Percentiles rank a stretch among this genome's conserved stretches.
phyloP scores from a whole-genome alignment of 2,888 invertebrate genomes.

The Scelioninae gen. 2 region DNA sequence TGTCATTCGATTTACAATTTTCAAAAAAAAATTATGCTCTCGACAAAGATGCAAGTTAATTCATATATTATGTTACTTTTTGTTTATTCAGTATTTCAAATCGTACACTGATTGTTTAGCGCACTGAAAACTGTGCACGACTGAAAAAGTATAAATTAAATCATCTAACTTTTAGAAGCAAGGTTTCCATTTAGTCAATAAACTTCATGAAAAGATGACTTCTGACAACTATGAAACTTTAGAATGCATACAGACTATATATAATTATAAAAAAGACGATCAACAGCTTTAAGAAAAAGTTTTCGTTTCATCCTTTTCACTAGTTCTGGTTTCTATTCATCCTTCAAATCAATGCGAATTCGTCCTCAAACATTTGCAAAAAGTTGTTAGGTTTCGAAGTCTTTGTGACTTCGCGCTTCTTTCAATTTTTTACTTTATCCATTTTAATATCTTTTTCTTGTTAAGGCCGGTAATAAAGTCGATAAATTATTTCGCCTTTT shows the following conservation, averaged over 20 bases:
- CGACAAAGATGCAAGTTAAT: not conserved
- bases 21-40: not conserved
- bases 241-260: slow-evolving; percentile 56
- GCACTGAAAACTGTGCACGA: slow-evolving; percentile 29
- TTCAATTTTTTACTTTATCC: slow-evolving; percentile 39
- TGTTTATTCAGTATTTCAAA: slow-evolving; percentile 15
- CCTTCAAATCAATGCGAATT: slow-evolving; percentile 57
- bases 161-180: slow-evolving; percentile 43
- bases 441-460: slow-evolving; percentile 44
- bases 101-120: slow-evolving; percentile 20
- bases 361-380: slow-evolving; percentile 57
- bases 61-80: not conserved
- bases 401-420: slow-evolving; percentile 42
- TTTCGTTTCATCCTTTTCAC: slow-evolving; percentile 59
- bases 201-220: slow-evolving; percentile 55
- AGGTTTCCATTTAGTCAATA: slow-evolving; percentile 55
- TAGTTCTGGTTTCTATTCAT: slow-evolving; percentile 53
- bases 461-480: slow-evolving; percentile 23
- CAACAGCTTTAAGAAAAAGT: slow-evolving; percentile 59
- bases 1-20: not conserved
- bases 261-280: slow-evolving; percentile 58
- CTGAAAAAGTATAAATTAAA: slow-evolving; percentile 56
- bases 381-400: slow-evolving; percentile 52
- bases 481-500: slow-evolving; percentile 21
- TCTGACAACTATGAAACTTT: slow-evolving; percentile 57